phyloP scores from a whole-genome alignment of 1,140 invertebrate genomes.

The Dreissena rostriformis region DNA sequence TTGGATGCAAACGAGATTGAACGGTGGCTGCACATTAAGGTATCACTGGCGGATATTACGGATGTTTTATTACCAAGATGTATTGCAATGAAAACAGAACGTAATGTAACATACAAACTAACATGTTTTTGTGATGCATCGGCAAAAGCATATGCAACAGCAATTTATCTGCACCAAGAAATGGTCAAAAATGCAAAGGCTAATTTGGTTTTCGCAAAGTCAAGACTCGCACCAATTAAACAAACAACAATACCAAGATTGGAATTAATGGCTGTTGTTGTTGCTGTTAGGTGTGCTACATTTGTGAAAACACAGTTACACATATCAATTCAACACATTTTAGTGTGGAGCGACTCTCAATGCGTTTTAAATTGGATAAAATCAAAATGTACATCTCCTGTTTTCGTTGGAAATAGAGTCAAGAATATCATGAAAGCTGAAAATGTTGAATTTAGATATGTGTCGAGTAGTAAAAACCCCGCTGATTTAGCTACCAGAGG shows the following conservation, averaged over 20 bases:
- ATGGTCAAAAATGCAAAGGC: background rate
- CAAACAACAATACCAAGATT: constrained; percentile 8
- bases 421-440: too few relatives aligned
- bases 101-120: background rate
- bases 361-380: constrained; percentile 7
- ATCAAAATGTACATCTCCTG: too few relatives aligned
- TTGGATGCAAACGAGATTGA: background rate
- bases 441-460: too few relatives aligned
- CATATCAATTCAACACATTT: background rate
- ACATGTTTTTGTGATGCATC: constrained; percentile 21
- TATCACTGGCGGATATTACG: background rate
- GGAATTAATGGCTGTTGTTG: constrained; percentile 26
- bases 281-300: background rate
- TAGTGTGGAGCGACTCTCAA: too few relatives aligned
- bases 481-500: too few relatives aligned
- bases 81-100: background rate
- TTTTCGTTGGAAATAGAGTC: too few relatives aligned
- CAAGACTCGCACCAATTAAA: constrained; percentile 13
- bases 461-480: too few relatives aligned
- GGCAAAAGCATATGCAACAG: constrained; percentile 13
- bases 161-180: constrained; percentile 12
- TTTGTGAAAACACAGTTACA: constrained; percentile 6
- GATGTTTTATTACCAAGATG: background rate
- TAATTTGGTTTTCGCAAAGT: constrained; percentile 19
- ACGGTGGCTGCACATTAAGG: background rate